These are phyloP conservation scores for Perca fluviatilis DNA, from an alignment of 2,113 vertebrate species.

Conservation along the genomic window DNA sequence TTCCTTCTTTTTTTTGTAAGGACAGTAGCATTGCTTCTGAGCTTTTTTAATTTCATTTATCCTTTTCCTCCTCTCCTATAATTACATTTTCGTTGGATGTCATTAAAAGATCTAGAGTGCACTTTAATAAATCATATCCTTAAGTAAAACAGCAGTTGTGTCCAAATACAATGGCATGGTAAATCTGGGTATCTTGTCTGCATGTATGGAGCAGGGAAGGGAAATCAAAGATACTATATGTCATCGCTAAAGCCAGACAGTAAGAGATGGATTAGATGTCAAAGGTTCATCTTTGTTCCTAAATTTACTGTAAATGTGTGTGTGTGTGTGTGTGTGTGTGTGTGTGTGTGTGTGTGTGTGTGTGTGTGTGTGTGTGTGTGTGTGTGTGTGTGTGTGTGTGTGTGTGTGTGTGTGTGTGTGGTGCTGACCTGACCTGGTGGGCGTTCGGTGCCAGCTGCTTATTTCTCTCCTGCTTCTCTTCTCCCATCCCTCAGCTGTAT, in stretches of 20 bases:
- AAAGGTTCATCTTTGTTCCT: constrained; percentile 28
- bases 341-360: background rate
- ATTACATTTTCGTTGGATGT: background rate
- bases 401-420: background rate
- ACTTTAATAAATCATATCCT: background rate
- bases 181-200: background rate
- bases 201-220: background rate
- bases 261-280: constrained; percentile 13
- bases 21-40: background rate
- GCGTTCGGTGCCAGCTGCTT: constrained; percentile 38
- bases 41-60: background rate
- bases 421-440: constrained; percentile 50
- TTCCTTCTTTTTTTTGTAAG: background rate
- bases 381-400: background rate
- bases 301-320: constrained; percentile 27
- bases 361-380: background rate
- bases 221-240: constrained; percentile 13
- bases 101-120: background rate
- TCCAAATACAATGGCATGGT: background rate
- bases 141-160: background rate
- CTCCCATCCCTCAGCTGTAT: constrained; percentile 12
- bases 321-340: background rate
- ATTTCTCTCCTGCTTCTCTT: constrained; percentile 19
- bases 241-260: constrained; percentile 26
- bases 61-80: background rate